A percentile compares a stretch with the other conserved stretches of the same genome.
These are phyloP conservation scores for Felis chaus DNA, from an alignment of 2,113 vertebrate genomes.

Conservation along the genomic window DNA sequence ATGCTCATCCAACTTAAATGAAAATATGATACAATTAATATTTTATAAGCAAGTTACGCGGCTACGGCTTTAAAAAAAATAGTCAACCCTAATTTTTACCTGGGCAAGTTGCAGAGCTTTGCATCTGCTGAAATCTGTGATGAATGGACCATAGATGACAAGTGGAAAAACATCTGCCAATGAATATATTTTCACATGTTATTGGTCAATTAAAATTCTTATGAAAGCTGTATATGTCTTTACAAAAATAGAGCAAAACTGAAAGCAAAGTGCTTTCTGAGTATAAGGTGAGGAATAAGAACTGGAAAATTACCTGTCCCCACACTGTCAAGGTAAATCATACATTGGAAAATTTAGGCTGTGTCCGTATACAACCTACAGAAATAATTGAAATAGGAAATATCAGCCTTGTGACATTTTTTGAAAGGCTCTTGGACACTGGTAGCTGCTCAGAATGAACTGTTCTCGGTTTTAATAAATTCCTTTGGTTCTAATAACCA, in stretches of 20 bases:
- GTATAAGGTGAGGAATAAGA: neutral
- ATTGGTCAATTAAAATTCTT: neutral
- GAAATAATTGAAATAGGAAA: neutral
- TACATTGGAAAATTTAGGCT: neutral
- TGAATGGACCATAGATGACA: neutral
- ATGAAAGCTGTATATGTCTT: neutral
- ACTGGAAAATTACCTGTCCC: neutral
- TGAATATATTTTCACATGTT: neutral
- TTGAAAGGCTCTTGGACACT: neutral
- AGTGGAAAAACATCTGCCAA: neutral
- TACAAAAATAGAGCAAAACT: constrained; percentile 20
- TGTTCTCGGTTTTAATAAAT: constrained; percentile 22
- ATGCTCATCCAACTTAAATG: neutral
- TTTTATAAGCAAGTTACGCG: neutral
- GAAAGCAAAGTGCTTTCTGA: neutral
- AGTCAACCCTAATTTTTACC: neutral
- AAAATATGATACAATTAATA: neutral
- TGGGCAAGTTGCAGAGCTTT: neutral
- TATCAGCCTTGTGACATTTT: neutral
- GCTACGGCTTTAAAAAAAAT: neutral
- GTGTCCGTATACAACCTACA: neutral
- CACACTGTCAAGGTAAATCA: neutral
- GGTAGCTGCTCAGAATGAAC: neutral
- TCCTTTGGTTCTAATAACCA: constrained; percentile 32
- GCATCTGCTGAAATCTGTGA: neutral